Conservation (phyloP, 1,140 invertebrate species). For the Parapsyche elsis region DNA sequence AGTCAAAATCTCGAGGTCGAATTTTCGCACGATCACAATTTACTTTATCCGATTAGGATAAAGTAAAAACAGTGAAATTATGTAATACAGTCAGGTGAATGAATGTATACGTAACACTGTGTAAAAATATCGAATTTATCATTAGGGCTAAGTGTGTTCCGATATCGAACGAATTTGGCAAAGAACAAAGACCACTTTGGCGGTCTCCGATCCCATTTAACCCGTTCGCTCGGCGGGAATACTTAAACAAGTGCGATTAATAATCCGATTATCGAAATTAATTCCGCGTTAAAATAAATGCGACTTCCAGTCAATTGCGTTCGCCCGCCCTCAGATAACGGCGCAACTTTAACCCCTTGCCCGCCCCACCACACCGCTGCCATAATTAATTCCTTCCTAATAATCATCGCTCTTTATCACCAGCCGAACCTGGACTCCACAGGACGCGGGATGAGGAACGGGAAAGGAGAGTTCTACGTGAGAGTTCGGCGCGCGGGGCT, state of each 20-base stretch:
- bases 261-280: slow-evolving; percentile 50
- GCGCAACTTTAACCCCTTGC: neutral
- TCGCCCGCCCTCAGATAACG: slow-evolving; percentile 7
- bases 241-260: slow-evolving; percentile 46
- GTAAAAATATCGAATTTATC: no score
- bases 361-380: neutral
- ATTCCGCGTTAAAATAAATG: slow-evolving; percentile 52
- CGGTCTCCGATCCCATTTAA: slow-evolving; percentile 29
- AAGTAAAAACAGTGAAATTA: no score
- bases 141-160: no score
- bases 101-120: no score
- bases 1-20: no score
- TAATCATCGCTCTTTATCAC: slow-evolving; percentile 50
- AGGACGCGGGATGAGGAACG: neutral
- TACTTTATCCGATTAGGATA: no score
- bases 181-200: no score
- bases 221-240: neutral
- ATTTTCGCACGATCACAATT: no score
- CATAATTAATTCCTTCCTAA: slow-evolving; percentile 47
- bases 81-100: no score
- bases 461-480: slow-evolving; percentile 3
- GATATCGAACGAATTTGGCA: no score
- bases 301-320: slow-evolving; percentile 52
- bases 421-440: slow-evolving; percentile 35
- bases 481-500: slow-evolving; percentile 36